A percentile compares a stretch with the other conserved stretches of the same genome.
Evolutionary conservation across 1,140 invertebrate genomes (phyloP).

Genomic region (Venustaconcha ellipsiformis): DNA sequence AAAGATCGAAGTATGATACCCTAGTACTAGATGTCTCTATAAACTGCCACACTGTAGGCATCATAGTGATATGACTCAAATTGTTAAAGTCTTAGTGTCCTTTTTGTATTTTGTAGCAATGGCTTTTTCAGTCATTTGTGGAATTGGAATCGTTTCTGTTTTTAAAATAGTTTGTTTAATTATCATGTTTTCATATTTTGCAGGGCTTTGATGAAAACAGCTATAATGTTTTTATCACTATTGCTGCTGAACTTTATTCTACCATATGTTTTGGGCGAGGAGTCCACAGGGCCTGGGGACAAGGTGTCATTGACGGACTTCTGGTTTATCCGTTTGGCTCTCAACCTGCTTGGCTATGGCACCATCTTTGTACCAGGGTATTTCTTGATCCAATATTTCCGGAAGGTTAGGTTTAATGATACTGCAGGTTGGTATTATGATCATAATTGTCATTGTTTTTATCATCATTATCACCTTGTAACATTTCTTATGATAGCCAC

Average conservation of each 20-base stretch:
- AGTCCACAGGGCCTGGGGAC: conserved; percentile 25
- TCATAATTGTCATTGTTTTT: too few relatives aligned
- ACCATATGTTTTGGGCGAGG: conserved; percentile 37
- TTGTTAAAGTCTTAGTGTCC: too few relatives aligned
- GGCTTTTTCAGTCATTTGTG: too few relatives aligned
- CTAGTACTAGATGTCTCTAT: too few relatives aligned
- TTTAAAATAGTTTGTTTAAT: not conserved
- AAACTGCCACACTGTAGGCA: too few relatives aligned
- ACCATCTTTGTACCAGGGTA: conserved; percentile 89
- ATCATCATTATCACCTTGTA: too few relatives aligned
- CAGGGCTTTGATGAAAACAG: conserved; percentile 35
- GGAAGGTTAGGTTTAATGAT: conserved; percentile 84
- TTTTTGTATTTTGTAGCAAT: too few relatives aligned
- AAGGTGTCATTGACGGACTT: conserved; percentile 66
- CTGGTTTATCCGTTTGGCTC: conserved; percentile 79
- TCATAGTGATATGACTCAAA: too few relatives aligned
- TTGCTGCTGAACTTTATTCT: conserved; percentile 37
- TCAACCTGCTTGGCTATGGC: conserved; percentile 90
- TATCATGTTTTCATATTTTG: conserved; percentile 13
- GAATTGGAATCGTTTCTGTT: too few relatives aligned
- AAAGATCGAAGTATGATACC: too few relatives aligned
- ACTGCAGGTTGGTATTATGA: conserved; percentile 75
- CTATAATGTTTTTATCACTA: conserved; percentile 23
- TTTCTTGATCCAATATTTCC: conserved; percentile 86
- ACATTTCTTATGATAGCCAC: too few relatives aligned